Conservation (phyloP, 2,888 invertebrate genomes). For the Chrysolina oricalcia region DNA sequence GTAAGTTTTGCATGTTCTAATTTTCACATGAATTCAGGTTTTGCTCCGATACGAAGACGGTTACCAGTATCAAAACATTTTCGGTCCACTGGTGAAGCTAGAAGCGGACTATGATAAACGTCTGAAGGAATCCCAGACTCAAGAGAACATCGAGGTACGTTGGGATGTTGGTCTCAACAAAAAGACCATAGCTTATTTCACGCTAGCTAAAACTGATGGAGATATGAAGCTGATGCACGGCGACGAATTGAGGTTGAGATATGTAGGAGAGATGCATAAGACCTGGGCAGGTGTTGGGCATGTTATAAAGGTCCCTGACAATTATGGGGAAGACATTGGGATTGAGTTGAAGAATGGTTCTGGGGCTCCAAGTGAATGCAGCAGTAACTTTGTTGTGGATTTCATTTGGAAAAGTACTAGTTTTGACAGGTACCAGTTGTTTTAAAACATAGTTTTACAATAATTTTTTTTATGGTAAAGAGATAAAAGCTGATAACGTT, state of each 20-base stretch:
- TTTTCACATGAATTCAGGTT: constrained; percentile 58
- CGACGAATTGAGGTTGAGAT: constrained; percentile 94
- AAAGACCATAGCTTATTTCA: constrained; percentile 98
- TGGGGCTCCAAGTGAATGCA: constrained; percentile 94
- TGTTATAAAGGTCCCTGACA: constrained; percentile 96
- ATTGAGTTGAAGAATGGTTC: constrained; percentile 94
- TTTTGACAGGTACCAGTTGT: constrained; percentile 84
- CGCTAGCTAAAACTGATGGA: constrained; percentile 96
- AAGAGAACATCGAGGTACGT: constrained; percentile 97
- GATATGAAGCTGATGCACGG: constrained; percentile 99
- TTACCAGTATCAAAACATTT: constrained; percentile 98
- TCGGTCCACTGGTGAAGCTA: constrained; percentile 95
- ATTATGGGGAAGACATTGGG: constrained; percentile 98
- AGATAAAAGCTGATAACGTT: no score
- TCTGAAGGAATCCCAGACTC: constrained; percentile 97
- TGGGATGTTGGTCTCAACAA: constrained; percentile 99
- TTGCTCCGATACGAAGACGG: constrained; percentile 94
- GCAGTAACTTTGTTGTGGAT: constrained; percentile 97
- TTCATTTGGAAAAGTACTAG: constrained; percentile 99
- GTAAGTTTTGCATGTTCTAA: background rate
- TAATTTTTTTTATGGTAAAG: no score
- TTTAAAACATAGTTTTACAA: background rate
- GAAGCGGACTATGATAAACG: constrained; percentile 99
- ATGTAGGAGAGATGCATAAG: constrained; percentile 93
- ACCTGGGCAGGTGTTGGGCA: constrained; percentile 99